Evolutionary conservation across 1,140 invertebrate genomes (phyloP).

Genomic region (Euura lappo): DNA sequence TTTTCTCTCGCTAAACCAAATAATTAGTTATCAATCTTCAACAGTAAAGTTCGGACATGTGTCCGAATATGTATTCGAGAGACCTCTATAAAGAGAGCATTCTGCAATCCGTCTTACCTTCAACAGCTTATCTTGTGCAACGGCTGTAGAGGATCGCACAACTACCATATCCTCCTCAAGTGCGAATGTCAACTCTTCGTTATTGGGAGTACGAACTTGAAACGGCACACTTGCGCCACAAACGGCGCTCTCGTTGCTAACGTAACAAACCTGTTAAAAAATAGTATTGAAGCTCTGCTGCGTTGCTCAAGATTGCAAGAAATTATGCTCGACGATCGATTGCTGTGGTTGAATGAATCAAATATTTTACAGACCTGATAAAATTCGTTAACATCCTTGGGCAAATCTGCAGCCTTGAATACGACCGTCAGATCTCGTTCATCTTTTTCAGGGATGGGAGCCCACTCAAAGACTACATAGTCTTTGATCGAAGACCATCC

Average conservation of each 20-base stretch:
- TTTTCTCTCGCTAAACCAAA: slow-evolving; percentile 8
- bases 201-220: slow-evolving; percentile 8
- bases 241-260: slow-evolving; percentile 11
- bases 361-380: not conserved
- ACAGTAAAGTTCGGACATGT: not conserved
- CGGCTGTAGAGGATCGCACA: not conserved
- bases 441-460: not conserved
- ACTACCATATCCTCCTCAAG: not conserved
- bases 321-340: too few species aligned
- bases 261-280: slow-evolving; percentile 13
- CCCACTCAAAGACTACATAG: slow-evolving; percentile 17
- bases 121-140: not conserved
- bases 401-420: slow-evolving; percentile 7
- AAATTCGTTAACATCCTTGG: slow-evolving; percentile 14
- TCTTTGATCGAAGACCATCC: slow-evolving; percentile 12
- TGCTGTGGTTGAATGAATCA: too few species aligned
- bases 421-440: not conserved
- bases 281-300: not conserved
- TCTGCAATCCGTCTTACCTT: not conserved
- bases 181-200: not conserved
- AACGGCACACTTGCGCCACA: slow-evolving; percentile 18
- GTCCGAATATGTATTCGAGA: too few species aligned
- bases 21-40: not conserved
- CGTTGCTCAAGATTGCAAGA: too few species aligned
- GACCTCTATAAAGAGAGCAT: not conserved